A percentile compares a stretch with the other conserved stretches of the same genome.
phyloP scores from a whole-genome alignment of 2,113 vertebrate species.

The Cygnus atratus region DNA sequence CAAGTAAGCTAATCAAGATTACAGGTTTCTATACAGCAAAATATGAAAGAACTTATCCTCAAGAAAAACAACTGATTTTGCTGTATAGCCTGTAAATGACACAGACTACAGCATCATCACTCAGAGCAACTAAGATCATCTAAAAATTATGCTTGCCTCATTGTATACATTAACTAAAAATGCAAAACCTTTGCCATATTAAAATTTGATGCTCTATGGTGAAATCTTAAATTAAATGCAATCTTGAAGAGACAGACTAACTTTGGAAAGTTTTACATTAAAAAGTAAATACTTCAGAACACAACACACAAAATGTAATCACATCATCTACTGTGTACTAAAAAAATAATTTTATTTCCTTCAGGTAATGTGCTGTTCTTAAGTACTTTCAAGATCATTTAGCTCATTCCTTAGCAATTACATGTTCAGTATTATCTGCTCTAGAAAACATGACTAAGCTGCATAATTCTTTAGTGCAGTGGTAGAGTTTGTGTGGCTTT shows the following conservation, averaged over 20 bases:
- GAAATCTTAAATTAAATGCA: not conserved
- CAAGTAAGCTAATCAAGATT: not conserved
- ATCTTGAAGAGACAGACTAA: not conserved
- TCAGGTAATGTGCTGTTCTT: not conserved
- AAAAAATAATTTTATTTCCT: not conserved
- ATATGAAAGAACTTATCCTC: not conserved
- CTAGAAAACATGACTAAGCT: not conserved
- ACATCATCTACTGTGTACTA: not conserved
- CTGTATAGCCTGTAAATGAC: not conserved
- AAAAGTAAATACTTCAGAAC: not conserved
- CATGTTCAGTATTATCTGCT: not conserved
- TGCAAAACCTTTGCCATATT: not conserved
- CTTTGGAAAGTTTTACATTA: not conserved
- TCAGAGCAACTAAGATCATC: not conserved
- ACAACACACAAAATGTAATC: not conserved
- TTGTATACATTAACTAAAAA: not conserved
- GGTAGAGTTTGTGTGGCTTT: not conserved
- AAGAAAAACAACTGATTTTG: not conserved
- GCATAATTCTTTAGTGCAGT: not conserved
- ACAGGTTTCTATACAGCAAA: not conserved
- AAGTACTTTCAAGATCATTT: not conserved
- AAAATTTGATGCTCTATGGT: not conserved
- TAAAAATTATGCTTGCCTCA: not conserved
- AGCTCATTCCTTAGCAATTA: not conserved
- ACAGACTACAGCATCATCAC: not conserved